Percentiles rank a stretch among this genome's conserved stretches.
phyloP scores from a whole-genome alignment of 1,140 invertebrate genomes.

The Heliconius congener region DNA sequence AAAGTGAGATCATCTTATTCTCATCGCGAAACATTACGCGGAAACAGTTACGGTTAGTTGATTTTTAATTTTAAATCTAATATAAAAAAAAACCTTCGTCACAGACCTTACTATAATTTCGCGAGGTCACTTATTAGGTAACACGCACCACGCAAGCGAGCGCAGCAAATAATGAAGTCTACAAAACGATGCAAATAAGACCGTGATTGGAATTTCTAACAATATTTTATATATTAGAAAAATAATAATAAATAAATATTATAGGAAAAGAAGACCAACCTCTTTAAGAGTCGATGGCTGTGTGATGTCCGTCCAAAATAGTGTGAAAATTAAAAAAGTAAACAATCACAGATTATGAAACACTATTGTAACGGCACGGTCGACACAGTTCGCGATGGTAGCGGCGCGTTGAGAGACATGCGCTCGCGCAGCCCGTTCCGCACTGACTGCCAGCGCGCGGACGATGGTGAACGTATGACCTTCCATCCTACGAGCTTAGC shows the following conservation, averaged over 20 bases:
- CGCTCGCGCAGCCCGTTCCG: slow-evolving; percentile 65
- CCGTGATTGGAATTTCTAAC: slow-evolving; percentile 15
- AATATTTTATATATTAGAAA: not conserved
- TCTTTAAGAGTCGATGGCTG: slow-evolving; percentile 60
- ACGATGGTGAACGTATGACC: slow-evolving; percentile 49
- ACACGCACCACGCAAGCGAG: slow-evolving; percentile 56
- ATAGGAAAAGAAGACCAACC: slow-evolving; percentile 51
- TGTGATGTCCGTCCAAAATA: slow-evolving; percentile 46
- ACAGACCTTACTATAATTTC: slow-evolving; percentile 46
- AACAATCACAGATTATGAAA: slow-evolving; percentile 76
- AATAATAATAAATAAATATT: slow-evolving; percentile 17
- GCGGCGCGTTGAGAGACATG: slow-evolving; percentile 52
- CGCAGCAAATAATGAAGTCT: slow-evolving; percentile 67
- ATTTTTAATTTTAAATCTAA: slow-evolving; percentile 31
- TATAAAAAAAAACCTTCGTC: slow-evolving; percentile 42
- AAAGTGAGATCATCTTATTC: not conserved
- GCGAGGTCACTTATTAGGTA: slow-evolving; percentile 61
- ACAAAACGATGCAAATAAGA: slow-evolving; percentile 65
- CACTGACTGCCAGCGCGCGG: slow-evolving; percentile 59
- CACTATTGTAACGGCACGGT: slow-evolving; percentile 69
- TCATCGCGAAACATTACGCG: slow-evolving; percentile 19
- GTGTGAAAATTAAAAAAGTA: slow-evolving; percentile 61
- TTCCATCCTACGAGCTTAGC: slow-evolving; percentile 73
- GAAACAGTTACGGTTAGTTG: slow-evolving; percentile 31
- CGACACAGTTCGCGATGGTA: slow-evolving; percentile 61